These are phyloP conservation scores for Drosophila meridiana DNA, from an alignment of 2,888 invertebrate genomes.

Conservation along the genomic window DNA sequence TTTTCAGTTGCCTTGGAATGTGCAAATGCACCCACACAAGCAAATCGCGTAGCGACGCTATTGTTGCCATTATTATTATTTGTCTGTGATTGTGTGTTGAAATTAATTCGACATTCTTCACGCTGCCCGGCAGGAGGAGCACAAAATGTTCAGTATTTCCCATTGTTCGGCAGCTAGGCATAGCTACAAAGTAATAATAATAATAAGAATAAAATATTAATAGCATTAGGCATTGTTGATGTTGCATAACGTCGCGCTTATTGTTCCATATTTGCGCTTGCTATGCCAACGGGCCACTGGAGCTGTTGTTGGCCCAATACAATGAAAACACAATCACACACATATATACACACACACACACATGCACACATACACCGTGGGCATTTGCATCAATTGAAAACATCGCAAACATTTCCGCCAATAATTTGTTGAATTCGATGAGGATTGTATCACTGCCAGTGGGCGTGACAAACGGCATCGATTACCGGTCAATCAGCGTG, in stretches of 20 bases:
- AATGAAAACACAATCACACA: neutral
- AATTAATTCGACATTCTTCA: constrained; percentile 56
- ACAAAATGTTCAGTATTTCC: constrained; percentile 39
- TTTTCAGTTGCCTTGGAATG: constrained; percentile 38
- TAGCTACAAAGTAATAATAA: constrained; percentile 50
- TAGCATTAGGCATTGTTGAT: constrained; percentile 64
- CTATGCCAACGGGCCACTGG: constrained; percentile 32
- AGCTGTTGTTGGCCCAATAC: constrained; percentile 32
- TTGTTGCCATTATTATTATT: constrained; percentile 53
- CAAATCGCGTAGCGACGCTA: constrained; percentile 7
- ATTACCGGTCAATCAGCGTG: constrained; percentile 37
- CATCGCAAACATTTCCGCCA: constrained; percentile 59
- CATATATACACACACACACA: neutral
- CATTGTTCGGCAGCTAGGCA: constrained; percentile 68
- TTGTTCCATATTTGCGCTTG: constrained; percentile 44
- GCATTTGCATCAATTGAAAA: constrained; percentile 44
- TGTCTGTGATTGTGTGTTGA: constrained; percentile 33
- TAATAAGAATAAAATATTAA: constrained; percentile 76
- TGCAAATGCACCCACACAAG: constrained; percentile 21
- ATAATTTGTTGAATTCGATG: constrained; percentile 63
- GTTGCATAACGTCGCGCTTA: constrained; percentile 39
- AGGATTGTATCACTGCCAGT: constrained; percentile 42
- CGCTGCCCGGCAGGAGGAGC: constrained; percentile 48
- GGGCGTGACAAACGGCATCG: constrained; percentile 37
- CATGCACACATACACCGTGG: neutral